Evolutionary conservation across 2,888 invertebrate genomes (phyloP).

Genomic region (Timandra comae): DNA sequence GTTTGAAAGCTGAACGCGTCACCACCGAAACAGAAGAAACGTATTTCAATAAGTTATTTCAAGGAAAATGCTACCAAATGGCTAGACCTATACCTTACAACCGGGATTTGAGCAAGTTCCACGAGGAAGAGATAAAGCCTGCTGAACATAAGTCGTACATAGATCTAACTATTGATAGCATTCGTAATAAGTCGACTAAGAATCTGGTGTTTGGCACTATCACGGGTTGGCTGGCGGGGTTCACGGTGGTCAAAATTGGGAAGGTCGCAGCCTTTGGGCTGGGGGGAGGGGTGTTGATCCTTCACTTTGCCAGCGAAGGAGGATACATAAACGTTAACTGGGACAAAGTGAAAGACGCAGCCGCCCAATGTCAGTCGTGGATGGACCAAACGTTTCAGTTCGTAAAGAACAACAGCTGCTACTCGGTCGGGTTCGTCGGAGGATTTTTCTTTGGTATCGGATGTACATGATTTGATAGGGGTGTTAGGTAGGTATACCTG

Average conservation of each 20-base stretch:
- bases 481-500: not conserved
- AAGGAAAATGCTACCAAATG: conserved; percentile 40
- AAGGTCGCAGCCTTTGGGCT: conserved; percentile 91
- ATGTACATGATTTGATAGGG: conserved; percentile 54
- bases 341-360: conserved; percentile 86
- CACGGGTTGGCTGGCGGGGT: conserved; percentile 81
- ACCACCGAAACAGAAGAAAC: too few species aligned
- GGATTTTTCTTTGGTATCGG: conserved; percentile 91
- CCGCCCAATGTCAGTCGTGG: conserved; percentile 83
- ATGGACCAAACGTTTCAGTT: conserved; percentile 81
- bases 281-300: conserved; percentile 89
- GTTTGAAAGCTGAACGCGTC: too few species aligned
- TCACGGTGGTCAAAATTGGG: conserved; percentile 87
- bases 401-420: conserved; percentile 80
- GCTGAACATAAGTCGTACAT: conserved; percentile 33
- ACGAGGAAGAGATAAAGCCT: conserved; percentile 29
- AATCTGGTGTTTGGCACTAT: conserved; percentile 49
- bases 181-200: conserved; percentile 41
- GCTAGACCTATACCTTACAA: conserved; percentile 48
- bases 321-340: conserved; percentile 94
- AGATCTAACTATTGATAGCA: conserved; percentile 37
- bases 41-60: too few species aligned
- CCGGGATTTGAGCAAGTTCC: conserved; percentile 28
- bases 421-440: conserved; percentile 87
- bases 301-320: conserved; percentile 91